Conservation (phyloP, 2,113 vertebrate genomes). For the Lycaon pictus region DNA sequence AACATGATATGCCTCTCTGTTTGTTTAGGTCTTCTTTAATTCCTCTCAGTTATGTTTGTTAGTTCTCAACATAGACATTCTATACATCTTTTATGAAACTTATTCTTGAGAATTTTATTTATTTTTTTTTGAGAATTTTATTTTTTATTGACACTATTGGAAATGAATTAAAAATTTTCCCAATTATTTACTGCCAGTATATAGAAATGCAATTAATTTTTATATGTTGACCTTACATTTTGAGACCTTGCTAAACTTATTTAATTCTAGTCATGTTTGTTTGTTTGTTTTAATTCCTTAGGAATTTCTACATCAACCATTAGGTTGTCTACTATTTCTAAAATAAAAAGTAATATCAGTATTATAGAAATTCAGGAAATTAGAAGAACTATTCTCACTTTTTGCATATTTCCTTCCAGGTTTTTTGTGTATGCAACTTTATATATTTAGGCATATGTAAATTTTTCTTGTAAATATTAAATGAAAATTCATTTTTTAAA, state of each 20-base stretch:
- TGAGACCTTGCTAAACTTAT: not conserved
- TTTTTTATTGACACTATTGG: not conserved
- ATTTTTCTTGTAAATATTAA: not conserved
- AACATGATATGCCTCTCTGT: not conserved
- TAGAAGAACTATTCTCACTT: not conserved
- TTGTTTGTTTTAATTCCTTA: not conserved
- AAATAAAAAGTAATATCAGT: constrained; percentile 15
- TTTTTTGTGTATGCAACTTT: not conserved
- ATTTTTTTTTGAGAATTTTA: not conserved
- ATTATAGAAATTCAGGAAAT: not conserved
- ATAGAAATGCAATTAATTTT: not conserved
- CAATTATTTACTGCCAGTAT: not conserved
- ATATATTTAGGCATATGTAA: not conserved
- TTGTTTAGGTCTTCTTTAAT: not conserved
- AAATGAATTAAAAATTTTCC: not conserved
- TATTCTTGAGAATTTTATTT: not conserved
- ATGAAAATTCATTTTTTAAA: constrained; percentile 25
- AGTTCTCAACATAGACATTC: not conserved
- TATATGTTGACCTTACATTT: not conserved
- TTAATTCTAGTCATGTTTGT: not conserved
- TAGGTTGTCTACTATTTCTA: not conserved
- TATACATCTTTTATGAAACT: not conserved
- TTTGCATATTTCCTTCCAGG: not conserved
- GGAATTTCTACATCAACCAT: not conserved
- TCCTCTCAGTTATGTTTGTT: not conserved